Percentiles rank a stretch among this genome's conserved stretches.
phyloP scores from a whole-genome alignment of 2,113 vertebrate species.

The Mormyrus lacerda region DNA sequence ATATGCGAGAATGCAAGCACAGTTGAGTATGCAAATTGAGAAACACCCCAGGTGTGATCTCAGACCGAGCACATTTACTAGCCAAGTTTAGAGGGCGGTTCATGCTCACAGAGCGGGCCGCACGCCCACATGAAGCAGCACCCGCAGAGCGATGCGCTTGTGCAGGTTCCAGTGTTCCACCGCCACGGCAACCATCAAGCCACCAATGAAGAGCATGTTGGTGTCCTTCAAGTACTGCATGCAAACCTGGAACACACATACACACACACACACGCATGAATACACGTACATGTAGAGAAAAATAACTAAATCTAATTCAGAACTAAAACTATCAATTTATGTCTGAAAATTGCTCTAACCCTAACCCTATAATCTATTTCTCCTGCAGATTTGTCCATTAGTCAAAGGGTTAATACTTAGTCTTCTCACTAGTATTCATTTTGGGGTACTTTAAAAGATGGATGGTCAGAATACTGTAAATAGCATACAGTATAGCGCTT shows the following conservation, averaged over 20 bases:
- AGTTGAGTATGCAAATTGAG: neutral
- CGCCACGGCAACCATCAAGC: conserved; percentile 82
- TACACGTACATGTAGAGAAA: neutral
- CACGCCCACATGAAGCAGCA: conserved; percentile 78
- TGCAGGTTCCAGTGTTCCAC: conserved; percentile 92
- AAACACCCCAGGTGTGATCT: neutral
- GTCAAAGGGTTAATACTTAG: neutral
- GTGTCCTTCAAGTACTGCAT: conserved; percentile 95
- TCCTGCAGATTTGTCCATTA: neutral
- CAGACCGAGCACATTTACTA: neutral
- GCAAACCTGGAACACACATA: conserved; percentile 68
- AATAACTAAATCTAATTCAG: neutral
- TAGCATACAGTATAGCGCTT: neutral
- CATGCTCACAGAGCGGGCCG: conserved; percentile 78
- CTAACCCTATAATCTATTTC: neutral
- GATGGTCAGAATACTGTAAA: neutral
- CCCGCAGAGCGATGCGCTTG: conserved; percentile 81
- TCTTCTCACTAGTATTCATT: neutral
- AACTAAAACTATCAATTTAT: neutral
- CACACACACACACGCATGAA: neutral
- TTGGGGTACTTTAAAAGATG: neutral
- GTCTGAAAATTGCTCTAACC: neutral
- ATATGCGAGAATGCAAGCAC: neutral
- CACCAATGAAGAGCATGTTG: conserved; percentile 90
- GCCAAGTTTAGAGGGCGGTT: neutral